Conservation (phyloP, 2,113 vertebrate species). For the Tragelaphus buxtoni region DNA sequence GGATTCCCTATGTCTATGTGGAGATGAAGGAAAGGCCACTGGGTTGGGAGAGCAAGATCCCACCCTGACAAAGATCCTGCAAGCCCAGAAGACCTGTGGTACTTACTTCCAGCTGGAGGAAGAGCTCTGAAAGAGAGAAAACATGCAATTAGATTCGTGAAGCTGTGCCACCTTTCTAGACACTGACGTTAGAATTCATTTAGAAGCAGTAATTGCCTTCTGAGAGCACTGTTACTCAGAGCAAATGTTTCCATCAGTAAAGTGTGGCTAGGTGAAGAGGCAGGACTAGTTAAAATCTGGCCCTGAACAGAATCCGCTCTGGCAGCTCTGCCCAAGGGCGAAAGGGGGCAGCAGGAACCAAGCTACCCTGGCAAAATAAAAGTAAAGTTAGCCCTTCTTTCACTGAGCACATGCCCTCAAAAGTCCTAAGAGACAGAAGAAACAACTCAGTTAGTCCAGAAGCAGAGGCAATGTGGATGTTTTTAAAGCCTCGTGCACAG, state of each 20-base stretch:
- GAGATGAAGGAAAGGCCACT: background rate
- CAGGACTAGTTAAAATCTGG: background rate
- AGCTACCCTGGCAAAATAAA: background rate
- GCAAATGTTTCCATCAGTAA: constrained; percentile 17
- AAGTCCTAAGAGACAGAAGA: background rate
- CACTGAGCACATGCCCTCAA: background rate
- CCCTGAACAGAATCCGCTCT: background rate
- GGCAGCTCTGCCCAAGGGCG: background rate
- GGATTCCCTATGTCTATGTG: background rate
- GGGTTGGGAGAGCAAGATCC: background rate
- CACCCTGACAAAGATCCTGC: background rate
- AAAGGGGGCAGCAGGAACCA: background rate
- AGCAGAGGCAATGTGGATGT: background rate
- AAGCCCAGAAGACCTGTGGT: background rate
- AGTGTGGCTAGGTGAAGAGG: background rate
- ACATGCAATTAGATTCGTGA: constrained; percentile 35
- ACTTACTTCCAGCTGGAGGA: constrained; percentile 97
- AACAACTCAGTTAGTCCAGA: background rate
- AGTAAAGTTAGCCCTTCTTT: background rate
- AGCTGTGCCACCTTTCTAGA: background rate
- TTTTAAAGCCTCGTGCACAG: background rate
- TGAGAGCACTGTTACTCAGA: constrained; percentile 10
- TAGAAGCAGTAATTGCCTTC: constrained; percentile 13
- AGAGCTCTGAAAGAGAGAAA: constrained; percentile 89
- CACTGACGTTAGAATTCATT: background rate